phyloP scores from a whole-genome alignment of 1,140 invertebrate species.

The Ctenoplectra terminalis region DNA sequence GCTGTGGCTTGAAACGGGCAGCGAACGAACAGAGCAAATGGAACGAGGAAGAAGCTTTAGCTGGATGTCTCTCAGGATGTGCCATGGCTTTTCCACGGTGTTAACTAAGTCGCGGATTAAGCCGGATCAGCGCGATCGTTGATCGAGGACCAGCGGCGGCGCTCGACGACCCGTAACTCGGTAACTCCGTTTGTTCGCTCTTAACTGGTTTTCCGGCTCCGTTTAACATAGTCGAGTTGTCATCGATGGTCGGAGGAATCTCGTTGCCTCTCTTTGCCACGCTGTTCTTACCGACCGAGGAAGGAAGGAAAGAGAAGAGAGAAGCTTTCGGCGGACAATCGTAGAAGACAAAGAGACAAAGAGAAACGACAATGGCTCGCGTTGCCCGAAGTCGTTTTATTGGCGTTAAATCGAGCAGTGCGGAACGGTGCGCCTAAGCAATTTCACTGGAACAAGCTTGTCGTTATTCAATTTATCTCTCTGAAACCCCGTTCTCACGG shows the following conservation, averaged over 20 bases:
- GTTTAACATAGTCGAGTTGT: slow-evolving; percentile 43
- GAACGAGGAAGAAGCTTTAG: not conserved
- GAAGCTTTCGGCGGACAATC: too few species aligned
- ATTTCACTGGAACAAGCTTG: slow-evolving; percentile 31
- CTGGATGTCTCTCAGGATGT: slow-evolving; percentile 28
- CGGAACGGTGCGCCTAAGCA: slow-evolving; percentile 22
- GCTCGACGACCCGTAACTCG: too few species aligned
- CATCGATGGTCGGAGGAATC: slow-evolving; percentile 39
- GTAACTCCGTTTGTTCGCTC: slow-evolving; percentile 46
- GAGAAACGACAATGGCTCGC: not conserved
- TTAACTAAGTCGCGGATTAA: slow-evolving; percentile 67
- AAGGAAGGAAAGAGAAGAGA: not conserved
- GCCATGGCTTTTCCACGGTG: slow-evolving; percentile 39
- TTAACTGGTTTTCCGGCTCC: slow-evolving; percentile 46
- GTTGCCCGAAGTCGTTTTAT: slow-evolving; percentile 10
- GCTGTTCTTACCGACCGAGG: not conserved
- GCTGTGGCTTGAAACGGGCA: not conserved
- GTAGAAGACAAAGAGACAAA: too few species aligned
- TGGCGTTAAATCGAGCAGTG: slow-evolving; percentile 17
- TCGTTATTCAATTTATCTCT: slow-evolving; percentile 38
- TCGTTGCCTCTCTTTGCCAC: slow-evolving; percentile 33
- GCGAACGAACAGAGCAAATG: not conserved
- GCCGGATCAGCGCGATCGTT: slow-evolving; percentile 57
- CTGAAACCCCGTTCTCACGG: slow-evolving; percentile 11
- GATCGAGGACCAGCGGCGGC: slow-evolving; percentile 17